phyloP scores from a whole-genome alignment of 1,140 invertebrate genomes.

The Saccostrea echinata region DNA sequence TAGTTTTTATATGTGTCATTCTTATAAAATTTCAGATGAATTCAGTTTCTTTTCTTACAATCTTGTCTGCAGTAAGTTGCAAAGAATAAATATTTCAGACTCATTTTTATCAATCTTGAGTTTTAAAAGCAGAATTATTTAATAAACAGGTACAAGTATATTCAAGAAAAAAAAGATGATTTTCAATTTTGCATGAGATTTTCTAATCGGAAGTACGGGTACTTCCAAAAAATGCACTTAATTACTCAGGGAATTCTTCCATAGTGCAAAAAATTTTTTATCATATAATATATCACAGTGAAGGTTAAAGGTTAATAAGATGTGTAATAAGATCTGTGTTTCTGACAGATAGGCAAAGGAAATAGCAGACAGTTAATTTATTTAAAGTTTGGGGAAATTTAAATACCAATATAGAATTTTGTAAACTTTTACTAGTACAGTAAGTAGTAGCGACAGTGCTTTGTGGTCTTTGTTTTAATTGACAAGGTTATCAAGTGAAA shows the following conservation, averaged over 20 bases:
- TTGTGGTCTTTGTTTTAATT: not conserved
- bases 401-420: not conserved
- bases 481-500: not conserved
- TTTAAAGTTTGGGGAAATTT: not conserved
- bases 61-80: conserved; percentile 14
- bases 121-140: not conserved
- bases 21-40: conserved; percentile 24
- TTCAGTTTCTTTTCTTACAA: conserved; percentile 3
- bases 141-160: not conserved
- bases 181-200: not conserved
- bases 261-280: not conserved
- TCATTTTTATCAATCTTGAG: not conserved
- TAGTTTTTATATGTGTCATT: not conserved
- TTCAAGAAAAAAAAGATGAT: not conserved
- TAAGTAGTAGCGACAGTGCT: not conserved
- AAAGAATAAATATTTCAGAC: not conserved
- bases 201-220: not conserved
- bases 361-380: not conserved
- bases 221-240: not conserved
- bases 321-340: not conserved
- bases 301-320: not conserved
- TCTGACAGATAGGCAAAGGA: not conserved
- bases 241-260: not conserved
- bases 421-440: conserved; percentile 1
- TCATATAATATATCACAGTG: not conserved